These are phyloP conservation scores for Epizoanthus rinbou DNA, from an alignment of 92 coral and sea anemone genomes.

Conservation along the genomic window DNA sequence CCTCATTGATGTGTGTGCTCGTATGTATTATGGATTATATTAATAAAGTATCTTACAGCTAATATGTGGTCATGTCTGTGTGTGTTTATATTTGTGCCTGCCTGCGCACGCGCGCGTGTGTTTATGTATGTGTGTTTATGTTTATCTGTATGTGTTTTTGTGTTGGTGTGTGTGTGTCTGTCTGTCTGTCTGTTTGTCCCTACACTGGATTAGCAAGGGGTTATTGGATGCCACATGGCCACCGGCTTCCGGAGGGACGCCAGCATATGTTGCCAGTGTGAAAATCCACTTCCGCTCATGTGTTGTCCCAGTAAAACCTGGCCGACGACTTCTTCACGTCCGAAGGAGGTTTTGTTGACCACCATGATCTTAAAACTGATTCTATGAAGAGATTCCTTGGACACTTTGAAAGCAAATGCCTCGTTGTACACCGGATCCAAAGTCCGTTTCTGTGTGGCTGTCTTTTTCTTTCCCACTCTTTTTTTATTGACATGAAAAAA, in stretches of 20 bases:
- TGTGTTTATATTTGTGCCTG: no score
- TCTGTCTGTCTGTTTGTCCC: no score
- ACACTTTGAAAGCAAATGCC: conserved; percentile 96
- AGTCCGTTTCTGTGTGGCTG: conserved; percentile 93
- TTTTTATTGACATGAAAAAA: conserved; percentile 81
- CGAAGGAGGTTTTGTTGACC: conserved; percentile 91
- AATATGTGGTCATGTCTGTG: no score
- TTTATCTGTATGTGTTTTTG: no score
- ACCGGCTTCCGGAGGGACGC: conserved; percentile 88
- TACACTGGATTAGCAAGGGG: conserved; percentile 46
- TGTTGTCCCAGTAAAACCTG: conserved; percentile 89
- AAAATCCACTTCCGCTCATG: conserved; percentile 85
- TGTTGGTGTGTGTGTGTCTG: no score
- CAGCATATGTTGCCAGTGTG: conserved; percentile 98
- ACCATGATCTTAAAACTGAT: conserved; percentile 82
- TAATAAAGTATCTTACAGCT: no score
- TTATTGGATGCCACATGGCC: conserved; percentile 99
- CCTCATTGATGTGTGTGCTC: background rate
- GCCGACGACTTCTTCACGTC: conserved; percentile 90
- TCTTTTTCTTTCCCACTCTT: conserved; percentile 89
- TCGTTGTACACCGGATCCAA: conserved; percentile 97
- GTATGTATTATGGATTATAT: no score
- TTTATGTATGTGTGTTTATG: no score
- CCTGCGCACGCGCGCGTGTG: no score
- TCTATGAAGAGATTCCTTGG: conserved; percentile 81